Conservation (phyloP, 2,797 vertebrate genomes). For the Coregonus suidteri region DNA sequence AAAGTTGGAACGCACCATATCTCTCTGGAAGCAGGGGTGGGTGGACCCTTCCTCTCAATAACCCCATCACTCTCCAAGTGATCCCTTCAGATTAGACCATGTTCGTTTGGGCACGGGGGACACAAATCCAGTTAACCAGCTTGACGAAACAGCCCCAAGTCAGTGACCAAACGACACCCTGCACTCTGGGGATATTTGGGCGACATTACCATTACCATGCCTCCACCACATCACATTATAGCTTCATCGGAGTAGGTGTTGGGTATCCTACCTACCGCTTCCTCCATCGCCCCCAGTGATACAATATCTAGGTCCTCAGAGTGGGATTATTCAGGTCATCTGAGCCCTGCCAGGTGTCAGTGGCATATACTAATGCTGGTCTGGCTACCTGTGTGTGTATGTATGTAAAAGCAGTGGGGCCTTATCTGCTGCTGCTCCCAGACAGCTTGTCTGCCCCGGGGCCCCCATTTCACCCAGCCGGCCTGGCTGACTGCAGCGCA, state of each 20-base stretch:
- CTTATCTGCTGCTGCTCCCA: conserved; percentile 76
- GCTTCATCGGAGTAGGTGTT: conserved; percentile 23
- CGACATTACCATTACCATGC: background rate
- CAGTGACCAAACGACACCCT: conserved; percentile 22
- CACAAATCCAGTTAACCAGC: conserved; percentile 68
- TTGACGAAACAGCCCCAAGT: conserved; percentile 63
- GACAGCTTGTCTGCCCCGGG: conserved; percentile 78
- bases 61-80: conserved; percentile 34
- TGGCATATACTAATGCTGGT: conserved; percentile 14
- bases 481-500: conserved; percentile 47
- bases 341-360: background rate
- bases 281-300: conserved; percentile 43
- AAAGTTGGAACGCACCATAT: background rate
- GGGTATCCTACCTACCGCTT: conserved; percentile 15
- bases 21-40: background rate
- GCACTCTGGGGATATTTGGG: background rate
- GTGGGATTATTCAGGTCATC: background rate
- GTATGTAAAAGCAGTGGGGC: conserved; percentile 15
- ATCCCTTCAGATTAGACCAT: conserved; percentile 61
- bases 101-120: conserved; percentile 61
- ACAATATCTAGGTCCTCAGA: conserved; percentile 31
- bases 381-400: conserved; percentile 29
- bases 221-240: background rate
- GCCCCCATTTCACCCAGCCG: conserved; percentile 73
- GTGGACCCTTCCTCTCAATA: background rate